Evolutionary conservation across 1,140 invertebrate genomes (phyloP), one percentile per base, ranked within the genome.

Genomic region (Achroia grisella): DNA sequence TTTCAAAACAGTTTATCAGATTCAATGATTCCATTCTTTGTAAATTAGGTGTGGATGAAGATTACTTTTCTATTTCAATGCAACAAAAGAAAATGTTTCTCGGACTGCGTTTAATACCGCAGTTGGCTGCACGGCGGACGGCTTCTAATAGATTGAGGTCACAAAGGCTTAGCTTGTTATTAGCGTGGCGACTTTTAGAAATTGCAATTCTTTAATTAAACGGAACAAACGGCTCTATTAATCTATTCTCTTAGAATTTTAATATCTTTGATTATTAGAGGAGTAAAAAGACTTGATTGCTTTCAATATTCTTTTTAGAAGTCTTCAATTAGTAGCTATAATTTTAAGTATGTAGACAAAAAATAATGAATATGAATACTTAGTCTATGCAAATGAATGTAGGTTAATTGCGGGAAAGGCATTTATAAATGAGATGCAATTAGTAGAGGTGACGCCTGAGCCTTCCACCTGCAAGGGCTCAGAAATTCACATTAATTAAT

Each of bases 381-480:
- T 23, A 3, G 12, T 31, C 36, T 48, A 52, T 60, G 48, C 48
- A 63, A 66, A 70, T 57, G 68, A 31, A 80, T 76, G 62, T 77
- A 59, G 73, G 71, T 77, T 74, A 80, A 80, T 74, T 77, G 71
- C 64, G 50, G 61, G 58, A 52, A 63, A 45, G 57, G 55, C 56
- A 52, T 62, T 75, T 74, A 69, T 73, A 71, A 80, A 77, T 72
- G 71, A 75, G 70, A 69, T 62, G 76, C 70, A 77, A 77, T 80
- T 80, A 77, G 76, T 71, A 56, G 42, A 68, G 64, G 62, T 67
- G 51, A 55, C 59, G 60, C 39, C 33, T 35, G 17, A 23, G 2
- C 6, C 17, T 23, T 23, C 62, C 51, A 49, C 56, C 17, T 23
- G 47, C 65, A 72, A 66, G 62, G 58, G 62, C 52, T 54, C 48